Conservation (phyloP, 92 coral and sea anemone species). For the Zoanthus gigantus region DNA sequence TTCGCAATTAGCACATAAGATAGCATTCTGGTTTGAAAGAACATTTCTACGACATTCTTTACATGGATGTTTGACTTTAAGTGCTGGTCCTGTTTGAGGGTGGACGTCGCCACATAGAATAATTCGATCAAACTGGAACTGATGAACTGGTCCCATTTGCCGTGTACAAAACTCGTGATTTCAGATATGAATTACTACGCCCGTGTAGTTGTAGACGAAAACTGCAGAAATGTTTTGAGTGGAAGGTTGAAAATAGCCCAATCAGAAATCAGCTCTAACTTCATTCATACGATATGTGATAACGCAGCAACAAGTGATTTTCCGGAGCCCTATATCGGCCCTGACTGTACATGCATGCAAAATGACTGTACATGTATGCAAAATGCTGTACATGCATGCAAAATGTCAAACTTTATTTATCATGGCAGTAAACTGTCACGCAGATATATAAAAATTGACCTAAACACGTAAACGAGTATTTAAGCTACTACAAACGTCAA, state of each 20-base stretch:
- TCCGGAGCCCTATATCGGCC: no score
- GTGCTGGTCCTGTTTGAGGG: conserved; percentile 59
- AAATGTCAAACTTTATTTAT: no score
- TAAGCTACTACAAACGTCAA: no score
- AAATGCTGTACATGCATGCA: no score
- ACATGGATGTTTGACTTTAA: conserved; percentile 56
- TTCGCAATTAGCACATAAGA: conserved; percentile 59
- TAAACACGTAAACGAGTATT: no score
- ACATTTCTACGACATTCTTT: conserved; percentile 65
- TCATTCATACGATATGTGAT: conserved; percentile 31
- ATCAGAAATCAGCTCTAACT: conserved; percentile 33
- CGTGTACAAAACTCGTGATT: conserved; percentile 11
- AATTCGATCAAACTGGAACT: conserved; percentile 46
- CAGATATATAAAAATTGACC: no score
- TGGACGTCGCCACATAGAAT: conserved; percentile 56
- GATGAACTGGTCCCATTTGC: conserved; percentile 42
- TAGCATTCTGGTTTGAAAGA: conserved; percentile 64
- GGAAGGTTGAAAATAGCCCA: conserved; percentile 27
- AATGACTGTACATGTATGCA: no score
- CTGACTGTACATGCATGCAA: neutral
- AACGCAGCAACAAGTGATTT: conserved; percentile 12
- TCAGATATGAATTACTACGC: conserved; percentile 57
- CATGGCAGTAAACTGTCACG: no score
- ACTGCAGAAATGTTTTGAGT: conserved; percentile 48
- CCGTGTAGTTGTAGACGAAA: conserved; percentile 38